These are phyloP conservation scores for Malurus alboscapulatus DNA, from an alignment of 2,113 vertebrate species.

Conservation along the genomic window DNA sequence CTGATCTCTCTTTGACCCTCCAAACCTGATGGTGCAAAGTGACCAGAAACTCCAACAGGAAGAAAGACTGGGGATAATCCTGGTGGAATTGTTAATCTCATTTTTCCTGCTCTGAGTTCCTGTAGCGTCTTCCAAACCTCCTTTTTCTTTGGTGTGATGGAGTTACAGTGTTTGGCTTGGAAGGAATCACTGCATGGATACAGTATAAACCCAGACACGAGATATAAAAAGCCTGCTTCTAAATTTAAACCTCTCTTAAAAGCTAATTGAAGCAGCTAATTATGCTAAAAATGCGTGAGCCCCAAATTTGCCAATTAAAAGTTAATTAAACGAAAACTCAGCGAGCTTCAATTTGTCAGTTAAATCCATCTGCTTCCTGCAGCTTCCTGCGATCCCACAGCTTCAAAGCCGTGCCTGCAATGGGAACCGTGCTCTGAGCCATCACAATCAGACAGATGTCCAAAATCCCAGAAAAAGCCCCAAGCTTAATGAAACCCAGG, in stretches of 20 bases:
- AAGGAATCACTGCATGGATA: slow-evolving; percentile 7
- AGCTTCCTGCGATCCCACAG: slow-evolving; percentile 39
- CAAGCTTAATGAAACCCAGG: neutral
- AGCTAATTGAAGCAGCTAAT: slow-evolving; percentile 66
- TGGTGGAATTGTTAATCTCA: neutral
- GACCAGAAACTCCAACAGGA: neutral
- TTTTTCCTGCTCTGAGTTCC: neutral
- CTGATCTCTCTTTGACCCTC: neutral
- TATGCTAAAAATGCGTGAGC: slow-evolving; percentile 40
- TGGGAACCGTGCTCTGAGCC: neutral
- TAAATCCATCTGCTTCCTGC: slow-evolving; percentile 57
- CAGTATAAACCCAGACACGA: neutral
- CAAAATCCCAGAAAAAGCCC: neutral
- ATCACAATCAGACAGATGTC: neutral
- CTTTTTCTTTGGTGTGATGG: neutral
- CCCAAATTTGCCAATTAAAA: slow-evolving; percentile 60
- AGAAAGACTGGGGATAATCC: neutral
- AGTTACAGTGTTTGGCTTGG: neutral
- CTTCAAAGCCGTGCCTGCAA: slow-evolving; percentile 17
- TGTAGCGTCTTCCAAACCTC: neutral
- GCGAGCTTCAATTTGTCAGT: slow-evolving; percentile 47
- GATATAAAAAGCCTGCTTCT: slow-evolving; percentile 57
- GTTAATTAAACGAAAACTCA: slow-evolving; percentile 58
- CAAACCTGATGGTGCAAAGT: neutral
- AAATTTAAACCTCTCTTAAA: slow-evolving; percentile 56